Conservation (phyloP, 2,113 vertebrate species). For the Montifringilla adamsi region DNA sequence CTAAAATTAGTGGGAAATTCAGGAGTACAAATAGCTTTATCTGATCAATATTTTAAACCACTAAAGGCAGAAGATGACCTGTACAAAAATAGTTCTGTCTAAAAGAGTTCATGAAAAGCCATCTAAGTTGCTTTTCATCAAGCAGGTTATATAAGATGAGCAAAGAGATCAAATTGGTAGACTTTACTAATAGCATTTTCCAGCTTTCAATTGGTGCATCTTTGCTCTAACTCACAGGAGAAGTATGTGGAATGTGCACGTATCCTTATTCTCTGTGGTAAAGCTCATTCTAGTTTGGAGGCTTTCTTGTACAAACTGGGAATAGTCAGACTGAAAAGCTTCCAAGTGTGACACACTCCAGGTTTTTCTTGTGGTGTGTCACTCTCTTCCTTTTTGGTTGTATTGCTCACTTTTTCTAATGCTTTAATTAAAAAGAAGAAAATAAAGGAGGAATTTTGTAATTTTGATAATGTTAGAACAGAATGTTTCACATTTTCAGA, state of each 20-base stretch:
- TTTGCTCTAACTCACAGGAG: constrained; percentile 48
- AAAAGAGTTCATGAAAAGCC: neutral
- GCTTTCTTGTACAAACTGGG: constrained; percentile 36
- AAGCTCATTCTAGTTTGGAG: constrained; percentile 29
- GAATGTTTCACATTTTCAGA: constrained; percentile 61
- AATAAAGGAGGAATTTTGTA: constrained; percentile 6
- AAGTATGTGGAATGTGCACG: constrained; percentile 53
- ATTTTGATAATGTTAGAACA: constrained; percentile 22
- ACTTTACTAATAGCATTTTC: neutral
- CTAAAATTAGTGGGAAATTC: neutral
- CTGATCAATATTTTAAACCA: neutral
- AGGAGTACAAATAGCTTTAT: neutral
- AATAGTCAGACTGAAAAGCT: constrained; percentile 23
- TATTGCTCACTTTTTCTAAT: neutral
- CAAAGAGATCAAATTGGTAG: neutral
- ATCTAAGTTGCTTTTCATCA: neutral
- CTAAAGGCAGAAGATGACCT: neutral
- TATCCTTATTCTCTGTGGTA: constrained; percentile 47
- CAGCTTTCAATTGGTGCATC: constrained; percentile 32
- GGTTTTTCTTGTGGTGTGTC: constrained; percentile 27
- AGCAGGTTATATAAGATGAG: constrained; percentile 1
- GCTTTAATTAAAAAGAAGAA: neutral
- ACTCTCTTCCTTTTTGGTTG: neutral
- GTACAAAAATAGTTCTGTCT: neutral
- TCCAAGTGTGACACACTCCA: constrained; percentile 43